phyloP scores from a whole-genome alignment of 1,140 invertebrate species.

The Lamellibrachia luymesi region DNA sequence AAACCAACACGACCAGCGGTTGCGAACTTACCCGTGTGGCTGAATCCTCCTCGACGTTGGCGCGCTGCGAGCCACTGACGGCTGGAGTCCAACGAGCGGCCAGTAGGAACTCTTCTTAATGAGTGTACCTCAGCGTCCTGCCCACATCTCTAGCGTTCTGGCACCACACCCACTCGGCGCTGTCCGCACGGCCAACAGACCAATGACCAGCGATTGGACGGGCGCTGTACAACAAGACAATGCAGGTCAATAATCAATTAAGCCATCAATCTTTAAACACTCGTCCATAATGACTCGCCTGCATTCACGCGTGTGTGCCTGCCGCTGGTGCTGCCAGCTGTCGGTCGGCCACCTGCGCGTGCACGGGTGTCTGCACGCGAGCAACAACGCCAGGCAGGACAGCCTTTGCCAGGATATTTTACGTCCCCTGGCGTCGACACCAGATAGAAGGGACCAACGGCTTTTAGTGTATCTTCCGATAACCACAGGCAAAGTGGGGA shows the following conservation, averaged over 20 bases:
- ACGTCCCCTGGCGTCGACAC: no score
- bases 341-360: no score
- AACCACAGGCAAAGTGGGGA: no score
- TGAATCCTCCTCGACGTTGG: not conserved
- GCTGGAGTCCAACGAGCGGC: not conserved
- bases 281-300: not conserved
- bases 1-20: not conserved
- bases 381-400: no score
- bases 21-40: not conserved
- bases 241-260: conserved; percentile 5
- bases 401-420: no score
- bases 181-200: not conserved
- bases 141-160: not conserved
- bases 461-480: no score
- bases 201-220: not conserved
- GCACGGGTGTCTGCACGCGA: no score
- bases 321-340: no score
- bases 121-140: not conserved
- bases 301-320: not conserved
- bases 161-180: not conserved
- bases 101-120: not conserved
- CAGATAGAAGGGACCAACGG: no score
- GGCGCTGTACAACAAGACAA: not conserved
- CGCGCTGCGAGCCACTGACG: not conserved
- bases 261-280: conserved; percentile 1